Percentiles rank a stretch among this genome's conserved stretches.
Conservation (phyloP, 2,113 vertebrate species). For the Indicator indicator region DNA sequence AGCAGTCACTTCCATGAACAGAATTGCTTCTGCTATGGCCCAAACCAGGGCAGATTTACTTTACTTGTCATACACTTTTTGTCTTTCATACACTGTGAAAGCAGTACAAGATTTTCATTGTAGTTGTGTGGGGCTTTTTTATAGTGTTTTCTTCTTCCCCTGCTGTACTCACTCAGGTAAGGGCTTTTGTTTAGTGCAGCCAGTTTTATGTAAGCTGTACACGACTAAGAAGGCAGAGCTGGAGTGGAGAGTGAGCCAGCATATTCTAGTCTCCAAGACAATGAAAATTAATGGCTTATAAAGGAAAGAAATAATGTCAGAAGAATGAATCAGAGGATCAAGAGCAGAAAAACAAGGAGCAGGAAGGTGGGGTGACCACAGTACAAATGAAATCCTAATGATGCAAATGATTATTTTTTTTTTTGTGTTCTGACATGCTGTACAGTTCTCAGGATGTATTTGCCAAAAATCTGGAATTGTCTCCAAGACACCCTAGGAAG, state of each 20-base stretch:
- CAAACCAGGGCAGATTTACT: background rate
- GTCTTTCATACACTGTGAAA: background rate
- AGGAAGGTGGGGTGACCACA: background rate
- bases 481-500: background rate
- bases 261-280: background rate
- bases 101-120: background rate
- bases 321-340: background rate
- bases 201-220: background rate
- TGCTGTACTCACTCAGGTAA: background rate
- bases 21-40: no score
- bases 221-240: background rate
- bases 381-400: background rate
- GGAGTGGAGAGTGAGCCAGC: background rate
- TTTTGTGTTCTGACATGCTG: background rate
- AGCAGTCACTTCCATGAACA: no score
- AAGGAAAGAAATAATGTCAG: background rate
- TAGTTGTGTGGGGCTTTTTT: background rate
- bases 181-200: background rate
- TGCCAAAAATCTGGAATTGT: conserved; percentile 29
- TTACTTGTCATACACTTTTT: background rate
- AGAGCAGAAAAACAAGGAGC: background rate
- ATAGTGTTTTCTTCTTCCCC: background rate
- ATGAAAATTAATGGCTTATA: conserved; percentile 1
- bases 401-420: background rate
- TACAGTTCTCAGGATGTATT: background rate